Evolutionary conservation across 2,797 vertebrate genomes (phyloP).

Genomic region (Dicrostonyx torquatus): DNA sequence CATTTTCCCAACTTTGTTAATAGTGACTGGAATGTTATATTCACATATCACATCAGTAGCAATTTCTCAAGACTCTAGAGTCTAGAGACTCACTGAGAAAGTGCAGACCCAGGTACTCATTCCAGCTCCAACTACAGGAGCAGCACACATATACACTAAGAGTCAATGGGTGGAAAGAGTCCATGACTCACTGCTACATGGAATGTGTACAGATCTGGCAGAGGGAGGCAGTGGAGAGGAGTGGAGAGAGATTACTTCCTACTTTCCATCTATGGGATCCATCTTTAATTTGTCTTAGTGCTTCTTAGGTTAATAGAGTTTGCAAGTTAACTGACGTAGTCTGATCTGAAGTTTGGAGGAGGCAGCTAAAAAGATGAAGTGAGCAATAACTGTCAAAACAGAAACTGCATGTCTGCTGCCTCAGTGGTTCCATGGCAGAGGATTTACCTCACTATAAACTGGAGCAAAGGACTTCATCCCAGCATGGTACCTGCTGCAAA

Average conservation of each 20-base stretch:
- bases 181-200: background rate
- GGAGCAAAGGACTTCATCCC: background rate
- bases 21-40: background rate
- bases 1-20: background rate
- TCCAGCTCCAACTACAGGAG: background rate
- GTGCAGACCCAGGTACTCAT: background rate
- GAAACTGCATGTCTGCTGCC: background rate
- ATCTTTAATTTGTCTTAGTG: background rate
- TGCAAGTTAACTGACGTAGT: background rate
- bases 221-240: background rate
- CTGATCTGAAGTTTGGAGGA: background rate
- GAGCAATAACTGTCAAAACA: background rate
- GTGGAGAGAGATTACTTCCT: background rate
- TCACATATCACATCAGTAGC: background rate
- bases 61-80: background rate
- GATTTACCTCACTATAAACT: background rate
- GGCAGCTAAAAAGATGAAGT: background rate
- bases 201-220: background rate
- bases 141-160: background rate
- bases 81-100: background rate
- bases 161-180: background rate
- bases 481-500: background rate
- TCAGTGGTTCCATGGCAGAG: background rate
- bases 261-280: background rate
- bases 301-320: background rate